Conservation (phyloP, 2,888 invertebrate species). For the Leistus spinibarbis region DNA sequence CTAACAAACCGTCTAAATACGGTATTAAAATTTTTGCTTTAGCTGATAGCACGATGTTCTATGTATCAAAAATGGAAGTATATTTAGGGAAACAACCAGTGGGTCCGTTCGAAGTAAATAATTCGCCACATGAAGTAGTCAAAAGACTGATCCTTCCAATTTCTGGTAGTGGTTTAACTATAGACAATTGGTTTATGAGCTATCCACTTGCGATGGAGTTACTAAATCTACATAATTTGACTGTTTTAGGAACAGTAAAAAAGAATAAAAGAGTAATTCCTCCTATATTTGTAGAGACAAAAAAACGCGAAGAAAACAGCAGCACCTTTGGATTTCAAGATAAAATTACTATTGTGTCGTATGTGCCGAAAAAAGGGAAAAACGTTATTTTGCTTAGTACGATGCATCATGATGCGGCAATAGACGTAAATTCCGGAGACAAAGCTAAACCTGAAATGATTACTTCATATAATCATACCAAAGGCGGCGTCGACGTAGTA, state of each 20-base stretch:
- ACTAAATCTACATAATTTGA: not conserved
- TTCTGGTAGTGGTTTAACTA: conserved; percentile 41
- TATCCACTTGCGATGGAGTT: not conserved
- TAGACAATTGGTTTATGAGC: conserved; percentile 43
- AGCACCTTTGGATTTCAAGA: conserved; percentile 26
- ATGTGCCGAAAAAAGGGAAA: too few species aligned
- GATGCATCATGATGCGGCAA: too few species aligned
- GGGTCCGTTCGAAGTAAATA: conserved; percentile 29
- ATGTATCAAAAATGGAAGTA: too few species aligned
- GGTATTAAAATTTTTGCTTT: conserved; percentile 44
- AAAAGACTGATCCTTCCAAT: conserved; percentile 29
- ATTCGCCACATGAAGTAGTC: conserved; percentile 26
- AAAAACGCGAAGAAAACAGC: conserved; percentile 37
- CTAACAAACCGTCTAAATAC: conserved; percentile 46
- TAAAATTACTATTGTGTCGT: too few species aligned
- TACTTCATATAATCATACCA: too few species aligned
- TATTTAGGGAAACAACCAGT: conserved; percentile 42
- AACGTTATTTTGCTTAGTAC: too few species aligned
- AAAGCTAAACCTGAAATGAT: too few species aligned
- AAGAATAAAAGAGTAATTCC: conserved; percentile 11
- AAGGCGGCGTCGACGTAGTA: too few species aligned
- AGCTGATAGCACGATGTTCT: too few species aligned
- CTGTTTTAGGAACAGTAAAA: not conserved
- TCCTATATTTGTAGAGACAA: conserved; percentile 41
- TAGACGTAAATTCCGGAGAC: too few species aligned